phyloP scores from a whole-genome alignment of 2,113 vertebrate species.

The Gambusia affinis region DNA sequence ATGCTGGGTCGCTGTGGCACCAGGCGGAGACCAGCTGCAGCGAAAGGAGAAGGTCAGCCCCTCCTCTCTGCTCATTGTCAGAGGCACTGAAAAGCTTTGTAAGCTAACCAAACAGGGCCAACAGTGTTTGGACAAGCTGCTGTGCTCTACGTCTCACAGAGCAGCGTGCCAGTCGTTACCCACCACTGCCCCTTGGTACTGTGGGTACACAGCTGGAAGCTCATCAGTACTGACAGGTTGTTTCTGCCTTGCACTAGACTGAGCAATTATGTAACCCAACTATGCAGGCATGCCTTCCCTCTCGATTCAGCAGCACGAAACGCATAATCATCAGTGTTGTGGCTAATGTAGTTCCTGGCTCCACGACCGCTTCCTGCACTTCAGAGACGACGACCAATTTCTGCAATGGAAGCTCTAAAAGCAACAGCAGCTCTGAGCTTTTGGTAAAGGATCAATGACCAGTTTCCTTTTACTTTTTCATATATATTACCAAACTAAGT shows the following conservation, averaged over 20 bases:
- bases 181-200: constrained; percentile 45
- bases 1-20: constrained; percentile 64
- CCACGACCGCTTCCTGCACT: constrained; percentile 20
- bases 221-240: constrained; percentile 42
- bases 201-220: constrained; percentile 36
- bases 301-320: not conserved
- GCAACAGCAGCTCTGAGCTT: not conserved
- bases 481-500: no score
- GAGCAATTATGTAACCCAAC: constrained; percentile 3
- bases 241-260: constrained; percentile 18
- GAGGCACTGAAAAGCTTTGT: constrained; percentile 76
- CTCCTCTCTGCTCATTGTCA: constrained; percentile 63
- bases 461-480: no score
- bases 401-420: not conserved
- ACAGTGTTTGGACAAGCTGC: constrained; percentile 70
- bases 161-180: constrained; percentile 55
- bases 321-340: constrained; percentile 27
- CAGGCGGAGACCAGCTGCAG: constrained; percentile 71
- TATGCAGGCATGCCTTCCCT: constrained; percentile 1
- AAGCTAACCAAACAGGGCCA: constrained; percentile 68
- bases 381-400: constrained; percentile 15
- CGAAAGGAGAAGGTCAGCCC: constrained; percentile 47
- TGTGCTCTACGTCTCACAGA: constrained; percentile 50
- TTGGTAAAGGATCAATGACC: no score
- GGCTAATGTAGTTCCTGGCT: constrained; percentile 37